These are phyloP conservation scores for Danio rerio DNA, from an alignment of 2,113 vertebrate genomes.

Conservation along the genomic window GRCz12tu NC_133188.1:47215501-47216000, in stretches of 20 bases:
- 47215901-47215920: background rate
- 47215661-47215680: slow-evolving; percentile 15
- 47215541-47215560: background rate
- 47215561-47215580: background rate
- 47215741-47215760: background rate
- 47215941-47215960: no score
- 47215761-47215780: slow-evolving; percentile 4
- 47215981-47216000: no score
- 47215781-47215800: background rate
- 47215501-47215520: slow-evolving; percentile 21
- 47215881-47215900: background rate
- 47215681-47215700: slow-evolving; percentile 35
- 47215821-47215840: background rate
- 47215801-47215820: background rate
- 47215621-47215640: slow-evolving; percentile 28
- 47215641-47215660: slow-evolving; percentile 1
- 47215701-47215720: slow-evolving; percentile 56
- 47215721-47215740: background rate
- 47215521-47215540: background rate
- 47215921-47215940: background rate
- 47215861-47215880: background rate
- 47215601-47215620: slow-evolving; percentile 24
- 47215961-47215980: no score
- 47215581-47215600: background rate
- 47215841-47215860: background rate